Base-by-base conservation (phyloP, 2,797 vertebrate genomes). In the Siniperca undulata region DNA sequence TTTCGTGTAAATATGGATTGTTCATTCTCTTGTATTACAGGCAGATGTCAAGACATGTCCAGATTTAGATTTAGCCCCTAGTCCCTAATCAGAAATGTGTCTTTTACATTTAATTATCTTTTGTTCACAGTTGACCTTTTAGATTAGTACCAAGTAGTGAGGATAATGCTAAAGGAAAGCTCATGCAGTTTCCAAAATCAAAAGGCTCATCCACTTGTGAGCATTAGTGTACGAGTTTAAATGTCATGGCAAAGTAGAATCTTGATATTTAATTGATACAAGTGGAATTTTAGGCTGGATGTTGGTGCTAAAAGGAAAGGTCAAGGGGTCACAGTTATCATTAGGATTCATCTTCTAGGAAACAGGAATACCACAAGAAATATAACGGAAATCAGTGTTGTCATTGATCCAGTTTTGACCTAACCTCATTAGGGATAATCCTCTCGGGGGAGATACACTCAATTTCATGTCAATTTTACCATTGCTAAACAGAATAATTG, bases 101-200 rank as follows among this genome's bases (percentile, higher is more conserved):
- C n/a, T 48, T 13, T 53, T 74, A 36, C 22, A 46, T 65, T 34
- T 19, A 30, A 50, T 20, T 24, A 10, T 58, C 6, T 48, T 1
- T 2, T 75, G 19, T 75, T 50, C n/a, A n/a, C 16, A 10, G 50
- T 58, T 69, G 46, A 67, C 62, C 9, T 72, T 72, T 55, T n/a
- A 17, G 53, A 27, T 48, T 16, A 1, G 8, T 40, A 22, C 12
- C 30, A 66, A 52, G 27, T 36, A 38, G 12, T 10, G 13, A 27
- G n/a, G 62, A 10, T 40, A 30, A 42, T 27, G n/a, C 19, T 8
- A 19, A 14, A 59, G 10, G 13, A 42, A 58, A 42, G n/a, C 38
- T 70, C 17, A 16, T 38, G 36, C 58, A 17, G 11, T 50, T 22
- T 60, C 5, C 0, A 48, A 59, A 27, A 27, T 44, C 9, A 19